Evolutionary conservation across 2,113 vertebrate genomes (phyloP).

Genomic region (Apus apus): DNA sequence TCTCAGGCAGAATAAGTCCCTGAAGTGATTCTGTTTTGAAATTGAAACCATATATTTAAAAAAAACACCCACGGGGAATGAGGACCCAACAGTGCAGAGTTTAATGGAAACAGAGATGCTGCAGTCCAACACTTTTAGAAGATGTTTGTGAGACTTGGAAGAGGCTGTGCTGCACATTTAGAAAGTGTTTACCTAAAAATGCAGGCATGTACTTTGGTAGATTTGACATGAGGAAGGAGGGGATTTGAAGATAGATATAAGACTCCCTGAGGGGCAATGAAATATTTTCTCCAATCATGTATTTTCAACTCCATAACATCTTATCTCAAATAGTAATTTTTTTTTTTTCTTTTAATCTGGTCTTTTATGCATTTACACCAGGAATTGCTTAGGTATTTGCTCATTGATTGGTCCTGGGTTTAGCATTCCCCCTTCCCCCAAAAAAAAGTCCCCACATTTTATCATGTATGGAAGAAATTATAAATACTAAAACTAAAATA

Average conservation of each 20-base stretch:
- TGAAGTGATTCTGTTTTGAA: not conserved
- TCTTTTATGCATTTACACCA: not conserved
- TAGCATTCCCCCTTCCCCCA: not conserved
- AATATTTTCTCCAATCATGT: not conserved
- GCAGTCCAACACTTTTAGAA: not conserved
- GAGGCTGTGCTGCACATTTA: not conserved
- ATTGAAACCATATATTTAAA: constrained; percentile 41
- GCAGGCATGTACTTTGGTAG: not conserved
- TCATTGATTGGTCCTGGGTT: not conserved
- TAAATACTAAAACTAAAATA: not conserved
- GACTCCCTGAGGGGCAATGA: not conserved
- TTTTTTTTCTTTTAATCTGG: not conserved
- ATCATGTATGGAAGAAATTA: not conserved
- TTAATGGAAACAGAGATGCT: not conserved
- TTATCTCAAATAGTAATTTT: not conserved
- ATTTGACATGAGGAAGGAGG: not conserved
- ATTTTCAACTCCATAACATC: not conserved
- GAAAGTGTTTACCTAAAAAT: not conserved
- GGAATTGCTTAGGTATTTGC: not conserved
- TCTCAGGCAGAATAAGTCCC: not conserved
- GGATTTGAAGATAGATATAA: not conserved
- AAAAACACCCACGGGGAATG: not conserved
- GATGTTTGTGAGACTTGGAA: not conserved
- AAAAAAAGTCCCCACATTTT: not conserved
- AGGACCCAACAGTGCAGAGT: not conserved